Conservation (phyloP, 2,797 vertebrate species). For the Chloroceryle inda region DNA sequence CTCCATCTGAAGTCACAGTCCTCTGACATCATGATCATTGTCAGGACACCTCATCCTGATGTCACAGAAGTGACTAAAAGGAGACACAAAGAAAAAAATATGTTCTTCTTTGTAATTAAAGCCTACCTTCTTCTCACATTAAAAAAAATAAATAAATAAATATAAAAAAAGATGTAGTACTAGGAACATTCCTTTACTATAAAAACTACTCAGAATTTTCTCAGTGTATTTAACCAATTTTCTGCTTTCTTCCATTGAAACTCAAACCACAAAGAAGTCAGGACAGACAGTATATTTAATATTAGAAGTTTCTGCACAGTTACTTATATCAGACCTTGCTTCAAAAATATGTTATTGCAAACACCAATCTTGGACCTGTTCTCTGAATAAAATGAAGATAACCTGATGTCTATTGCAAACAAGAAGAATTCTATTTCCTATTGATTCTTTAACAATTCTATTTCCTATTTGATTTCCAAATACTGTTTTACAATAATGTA, state of each 20-base stretch:
- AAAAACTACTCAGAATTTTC: neutral
- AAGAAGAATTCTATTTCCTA: too few relatives aligned
- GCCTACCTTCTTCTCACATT: neutral
- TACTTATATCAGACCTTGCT: neutral
- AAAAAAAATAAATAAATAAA: neutral
- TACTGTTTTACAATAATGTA: too few relatives aligned
- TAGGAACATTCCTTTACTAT: neutral
- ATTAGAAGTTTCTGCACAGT: neutral
- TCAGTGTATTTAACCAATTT: neutral
- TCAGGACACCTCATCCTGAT: neutral
- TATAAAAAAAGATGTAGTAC: neutral
- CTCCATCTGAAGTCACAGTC: neutral
- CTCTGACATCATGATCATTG: neutral
- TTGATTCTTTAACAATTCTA: too few relatives aligned
- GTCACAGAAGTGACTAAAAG: neutral
- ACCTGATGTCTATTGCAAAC: too few relatives aligned
- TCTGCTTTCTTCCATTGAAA: neutral
- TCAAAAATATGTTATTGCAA: neutral
- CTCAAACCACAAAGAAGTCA: neutral
- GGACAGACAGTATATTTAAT: neutral
- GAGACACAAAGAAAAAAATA: neutral
- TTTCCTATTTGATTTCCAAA: too few relatives aligned
- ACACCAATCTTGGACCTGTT: neutral
- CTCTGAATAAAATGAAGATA: too few relatives aligned
- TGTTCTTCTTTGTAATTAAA: neutral